Evolutionary conservation across 2,888 invertebrate genomes (phyloP), one percentile per base, ranked within the genome.

Genomic region (Xanthorhoe spadicearia): DNA sequence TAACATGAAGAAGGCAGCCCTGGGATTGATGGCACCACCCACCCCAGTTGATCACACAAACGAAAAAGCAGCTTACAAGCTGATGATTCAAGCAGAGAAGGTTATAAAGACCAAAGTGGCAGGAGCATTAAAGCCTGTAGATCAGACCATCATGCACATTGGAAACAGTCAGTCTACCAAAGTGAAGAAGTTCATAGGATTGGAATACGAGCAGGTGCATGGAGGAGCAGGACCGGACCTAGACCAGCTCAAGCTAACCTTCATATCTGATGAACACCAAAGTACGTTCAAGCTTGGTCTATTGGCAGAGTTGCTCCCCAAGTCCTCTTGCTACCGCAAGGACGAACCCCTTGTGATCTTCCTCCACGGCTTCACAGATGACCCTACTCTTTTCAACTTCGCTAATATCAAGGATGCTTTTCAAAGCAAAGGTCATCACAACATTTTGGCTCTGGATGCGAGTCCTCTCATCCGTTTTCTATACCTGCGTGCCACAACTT

Each of bases 311-410:
- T 56, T 75, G 52, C 74, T 89, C 48, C 74, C 82, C 0, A 69
- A 74, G 19, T 68, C 79, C 1, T 71, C 75, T 7, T 73, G 71
- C 19, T 83, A 75, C 74, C 69, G 81, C 55, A 70, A 72, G 0
- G 58, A 77, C 1, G 70, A 81, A 53, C 75, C 78, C 48, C 78
- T 89, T 10, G 80, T 83, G 65, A 83, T 92, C 66, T 91, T 82
- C 82, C 68, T 88, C 1, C 92, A 92, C 75, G 92, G 92, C 0
- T 92, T 90, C 84, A 88, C 85, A 0, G 89, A 89, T 68, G 79
- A 87, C 78, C 89, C 89, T 0, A 76, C 70, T 28, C 80, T 82
- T 65, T 71, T 73, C 18, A 83, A 84, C 75, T 88, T 86, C 74
- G 65, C 61, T 0, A 78, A 77, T 48, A 77, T 90, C 17, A 73